Percentiles rank a stretch among this genome's conserved stretches.
phyloP scores from a whole-genome alignment of 2,888 invertebrate genomes.

The Himalopsyche anomala region DNA sequence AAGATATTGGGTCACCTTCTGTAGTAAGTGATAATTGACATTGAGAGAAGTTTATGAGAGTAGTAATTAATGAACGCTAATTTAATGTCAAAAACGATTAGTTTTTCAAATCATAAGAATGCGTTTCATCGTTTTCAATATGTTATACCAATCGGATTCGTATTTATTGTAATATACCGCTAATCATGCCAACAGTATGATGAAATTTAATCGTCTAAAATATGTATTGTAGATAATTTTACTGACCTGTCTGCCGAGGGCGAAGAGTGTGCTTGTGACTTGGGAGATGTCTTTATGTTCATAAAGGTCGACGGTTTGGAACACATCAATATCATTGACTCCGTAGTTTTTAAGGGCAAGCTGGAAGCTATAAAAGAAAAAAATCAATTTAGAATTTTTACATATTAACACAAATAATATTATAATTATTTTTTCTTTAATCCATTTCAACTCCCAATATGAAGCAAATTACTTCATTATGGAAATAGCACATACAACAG shows the following conservation, averaged over 20 bases:
- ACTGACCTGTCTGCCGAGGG: slow-evolving; percentile 85
- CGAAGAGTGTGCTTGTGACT: slow-evolving; percentile 90
- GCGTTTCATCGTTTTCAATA: no score
- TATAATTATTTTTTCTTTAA: no score
- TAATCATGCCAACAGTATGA: no score
- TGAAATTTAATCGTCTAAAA: no score
- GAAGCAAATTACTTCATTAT: no score
- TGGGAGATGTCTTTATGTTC: slow-evolving; percentile 94
- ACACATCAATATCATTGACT: slow-evolving; percentile 92
- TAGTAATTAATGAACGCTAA: background rate
- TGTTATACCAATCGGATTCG: no score
- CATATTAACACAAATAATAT: no score
- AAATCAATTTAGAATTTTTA: background rate
- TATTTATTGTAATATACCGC: no score
- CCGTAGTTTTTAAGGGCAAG: slow-evolving; percentile 91
- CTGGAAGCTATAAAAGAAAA: slow-evolving; percentile 81
- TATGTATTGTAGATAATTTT: background rate
- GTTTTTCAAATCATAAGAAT: no score
- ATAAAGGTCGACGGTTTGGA: slow-evolving; percentile 98
- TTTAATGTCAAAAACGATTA: no score
- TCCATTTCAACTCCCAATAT: no score
- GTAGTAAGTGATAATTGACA: background rate
- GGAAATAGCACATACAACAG: no score
- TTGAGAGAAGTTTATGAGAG: background rate
- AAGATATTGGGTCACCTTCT: slow-evolving; percentile 8